These are phyloP conservation scores for Erebia aethiops DNA, from an alignment of 2,888 invertebrate species.

Conservation along the genomic window DNA sequence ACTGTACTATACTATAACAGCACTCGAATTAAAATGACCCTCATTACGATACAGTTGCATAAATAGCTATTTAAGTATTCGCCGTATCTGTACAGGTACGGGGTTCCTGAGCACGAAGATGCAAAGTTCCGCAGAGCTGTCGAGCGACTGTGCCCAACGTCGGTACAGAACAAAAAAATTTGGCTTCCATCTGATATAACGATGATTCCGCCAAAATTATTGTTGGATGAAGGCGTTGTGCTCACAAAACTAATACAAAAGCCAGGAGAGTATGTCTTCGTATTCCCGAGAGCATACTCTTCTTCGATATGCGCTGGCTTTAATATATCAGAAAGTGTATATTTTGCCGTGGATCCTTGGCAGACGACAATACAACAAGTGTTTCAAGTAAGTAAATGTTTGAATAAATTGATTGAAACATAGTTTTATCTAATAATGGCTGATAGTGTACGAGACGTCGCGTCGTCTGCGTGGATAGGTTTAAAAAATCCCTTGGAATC, in stretches of 20 bases:
- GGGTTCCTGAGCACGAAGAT: constrained; percentile 91
- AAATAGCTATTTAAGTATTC: background rate
- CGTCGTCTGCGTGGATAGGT: too few relatives aligned
- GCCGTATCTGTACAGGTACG: constrained; percentile 79
- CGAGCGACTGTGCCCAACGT: constrained; percentile 89
- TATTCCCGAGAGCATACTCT: constrained; percentile 93
- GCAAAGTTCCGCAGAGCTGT: constrained; percentile 89
- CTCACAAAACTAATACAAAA: constrained; percentile 91
- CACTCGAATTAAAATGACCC: too few relatives aligned
- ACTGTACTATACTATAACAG: too few relatives aligned
- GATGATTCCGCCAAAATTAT: constrained; percentile 93
- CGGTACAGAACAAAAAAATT: constrained; percentile 90
- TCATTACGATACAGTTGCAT: too few relatives aligned
- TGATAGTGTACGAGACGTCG: too few relatives aligned
- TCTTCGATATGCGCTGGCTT: constrained; percentile 95
- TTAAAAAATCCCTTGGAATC: too few relatives aligned
- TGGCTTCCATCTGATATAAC: constrained; percentile 96
- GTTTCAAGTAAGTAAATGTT: constrained; percentile 83
- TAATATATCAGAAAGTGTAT: constrained; percentile 95
- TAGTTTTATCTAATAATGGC: too few relatives aligned
- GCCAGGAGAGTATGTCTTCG: constrained; percentile 94
- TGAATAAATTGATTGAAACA: too few relatives aligned
- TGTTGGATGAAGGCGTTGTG: constrained; percentile 89
- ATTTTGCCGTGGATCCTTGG: constrained; percentile 93
- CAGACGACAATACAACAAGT: constrained; percentile 87